A percentile compares a stretch with the other conserved stretches of the same genome.
Conservation (phyloP, 2,888 invertebrate species). For the Eilema caniola region DNA sequence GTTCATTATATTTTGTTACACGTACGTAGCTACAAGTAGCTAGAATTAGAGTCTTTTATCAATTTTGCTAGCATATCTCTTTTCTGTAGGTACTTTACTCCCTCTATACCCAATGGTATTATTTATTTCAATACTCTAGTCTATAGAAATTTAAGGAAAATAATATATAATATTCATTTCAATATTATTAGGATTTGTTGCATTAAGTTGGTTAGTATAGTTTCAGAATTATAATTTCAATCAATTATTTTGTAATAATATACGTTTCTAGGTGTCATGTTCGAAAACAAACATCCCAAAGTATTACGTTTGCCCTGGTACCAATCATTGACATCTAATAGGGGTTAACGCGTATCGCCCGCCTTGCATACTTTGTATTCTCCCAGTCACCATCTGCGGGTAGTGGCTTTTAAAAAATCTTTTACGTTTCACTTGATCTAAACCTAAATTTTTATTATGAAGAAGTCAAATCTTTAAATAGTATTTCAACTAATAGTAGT, state of each 20-base stretch:
- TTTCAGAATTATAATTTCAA: background rate
- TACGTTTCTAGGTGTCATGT: background rate
- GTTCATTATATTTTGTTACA: too few species aligned
- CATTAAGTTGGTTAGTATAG: too few species aligned
- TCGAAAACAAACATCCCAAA: background rate
- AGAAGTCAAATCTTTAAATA: conserved; percentile 11
- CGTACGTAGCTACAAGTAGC: too few species aligned
- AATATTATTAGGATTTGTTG: too few species aligned
- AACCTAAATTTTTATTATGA: conserved; percentile 45
- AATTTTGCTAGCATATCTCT: too few species aligned
- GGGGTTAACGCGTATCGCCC: conserved; percentile 62
- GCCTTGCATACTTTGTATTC: conserved; percentile 83
- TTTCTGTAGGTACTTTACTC: too few species aligned
- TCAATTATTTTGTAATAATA: background rate
- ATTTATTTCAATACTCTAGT: too few species aligned
- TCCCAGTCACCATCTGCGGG: conserved; percentile 78
- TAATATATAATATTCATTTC: background rate
- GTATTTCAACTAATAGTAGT: too few species aligned
- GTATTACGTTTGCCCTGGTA: conserved; percentile 24
- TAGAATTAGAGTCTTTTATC: too few species aligned
- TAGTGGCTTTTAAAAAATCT: conserved; percentile 75
- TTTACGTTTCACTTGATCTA: conserved; percentile 65
- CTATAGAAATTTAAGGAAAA: too few species aligned
- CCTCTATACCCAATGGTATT: too few species aligned
- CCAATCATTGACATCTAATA: conserved; percentile 60